Evolutionary conservation across 2,113 vertebrate genomes (phyloP), one percentile per base, ranked within the genome.

Genomic region (Silurus glanis): DNA sequence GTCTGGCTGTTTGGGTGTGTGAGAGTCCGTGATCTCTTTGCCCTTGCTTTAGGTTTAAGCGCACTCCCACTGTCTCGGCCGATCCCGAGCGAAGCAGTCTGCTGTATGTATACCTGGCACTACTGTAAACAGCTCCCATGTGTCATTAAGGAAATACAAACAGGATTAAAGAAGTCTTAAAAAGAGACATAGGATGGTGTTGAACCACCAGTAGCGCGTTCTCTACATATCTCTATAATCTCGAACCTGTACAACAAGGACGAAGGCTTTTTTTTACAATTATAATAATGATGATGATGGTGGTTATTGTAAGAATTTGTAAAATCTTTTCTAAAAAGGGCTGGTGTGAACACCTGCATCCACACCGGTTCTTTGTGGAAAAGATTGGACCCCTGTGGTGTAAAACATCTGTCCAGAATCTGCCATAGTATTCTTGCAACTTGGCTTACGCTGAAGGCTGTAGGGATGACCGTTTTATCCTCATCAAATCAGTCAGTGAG

Each of bases 1-100:
- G 55, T 80, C 76, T 59, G 16, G 55, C 55, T 80, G 28, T 80
- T 59, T 58, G 76, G 76, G 76, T 59, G 76, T 80, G 76, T 59
- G 17, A 80, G 76, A 58, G 78, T 23, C 78, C 61, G 78, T 80
- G 78, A 80, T 61, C 28, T 80, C 78, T 14, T 74, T 67, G 13
- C 61, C 58, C 85, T 62, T 82, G 37, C 6, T 37, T 67, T 75
- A 49, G 67, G 21, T 66, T 25, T 6, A 17, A 37, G 13, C 58
- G 25, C 62, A n/a, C 45, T 56, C 6, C 14, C 66, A 56, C 25
- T 55, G 23, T 55, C n/a, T 9, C 45, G 69, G 19, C 66, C 64
- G 53, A 51, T n/a, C 78, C 59, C 12, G 71, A 47, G 51, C 53
- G 37, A 61, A 21, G 78, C 16, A 13, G 56, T 56, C 58, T 47